Conservation (phyloP, 2,888 invertebrate genomes). For the Dorcus hopei region DNA sequence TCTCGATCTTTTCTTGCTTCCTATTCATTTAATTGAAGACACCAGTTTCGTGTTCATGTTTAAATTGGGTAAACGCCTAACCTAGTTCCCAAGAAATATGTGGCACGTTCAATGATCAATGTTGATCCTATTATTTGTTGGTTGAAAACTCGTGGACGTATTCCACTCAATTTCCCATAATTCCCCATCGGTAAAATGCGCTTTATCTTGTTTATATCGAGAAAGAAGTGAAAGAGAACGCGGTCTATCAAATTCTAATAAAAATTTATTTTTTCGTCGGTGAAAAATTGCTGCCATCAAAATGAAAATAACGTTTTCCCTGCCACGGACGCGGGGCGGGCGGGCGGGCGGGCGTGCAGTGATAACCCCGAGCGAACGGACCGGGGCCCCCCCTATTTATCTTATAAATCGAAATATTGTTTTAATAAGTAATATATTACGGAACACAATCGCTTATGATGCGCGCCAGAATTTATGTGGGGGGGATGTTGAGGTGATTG, state of each 20-base stretch:
- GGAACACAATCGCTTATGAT: background rate
- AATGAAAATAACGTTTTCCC: conserved; percentile 10
- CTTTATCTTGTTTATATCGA: background rate
- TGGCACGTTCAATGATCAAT: too few species aligned
- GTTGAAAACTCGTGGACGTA: too few species aligned
- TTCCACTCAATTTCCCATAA: background rate
- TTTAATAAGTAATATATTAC: conserved; percentile 14
- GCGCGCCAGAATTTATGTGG: too few species aligned
- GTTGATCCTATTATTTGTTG: too few species aligned
- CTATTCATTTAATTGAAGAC: too few species aligned
- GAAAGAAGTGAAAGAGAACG: background rate
- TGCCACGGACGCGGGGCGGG: conserved; percentile 2
- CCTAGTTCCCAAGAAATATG: too few species aligned
- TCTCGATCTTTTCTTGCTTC: too few species aligned
- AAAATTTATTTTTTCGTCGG: conserved; percentile 7
- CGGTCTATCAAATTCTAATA: background rate
- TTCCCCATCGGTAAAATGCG: background rate
- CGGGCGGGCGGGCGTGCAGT: conserved; percentile 2
- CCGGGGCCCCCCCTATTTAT: conserved; percentile 1
- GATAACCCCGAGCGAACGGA: conserved; percentile 1
- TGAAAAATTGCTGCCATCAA: conserved; percentile 15
- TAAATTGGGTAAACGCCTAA: too few species aligned
- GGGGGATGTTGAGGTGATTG: too few species aligned
- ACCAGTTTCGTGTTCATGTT: too few species aligned
- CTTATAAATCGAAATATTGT: conserved; percentile 16